These are phyloP conservation scores for Aviceda subcristata DNA, from an alignment of 2,113 vertebrate genomes.

Conservation along the genomic window DNA sequence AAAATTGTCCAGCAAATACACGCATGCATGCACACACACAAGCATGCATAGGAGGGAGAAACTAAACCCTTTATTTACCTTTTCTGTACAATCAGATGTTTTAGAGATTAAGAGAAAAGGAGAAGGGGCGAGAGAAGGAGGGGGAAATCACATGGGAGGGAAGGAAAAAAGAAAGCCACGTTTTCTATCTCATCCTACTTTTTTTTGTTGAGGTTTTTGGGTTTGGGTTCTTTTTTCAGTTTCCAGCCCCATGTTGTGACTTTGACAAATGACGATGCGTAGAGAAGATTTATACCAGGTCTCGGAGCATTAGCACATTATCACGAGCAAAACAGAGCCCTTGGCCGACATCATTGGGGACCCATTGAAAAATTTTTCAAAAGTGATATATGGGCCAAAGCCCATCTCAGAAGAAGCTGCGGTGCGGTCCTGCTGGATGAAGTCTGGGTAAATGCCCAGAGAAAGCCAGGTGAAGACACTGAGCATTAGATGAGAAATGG, in stretches of 20 bases:
- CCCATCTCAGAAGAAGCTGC: conserved; percentile 36
- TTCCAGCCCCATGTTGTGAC: conserved; percentile 62
- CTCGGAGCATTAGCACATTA: conserved; percentile 81
- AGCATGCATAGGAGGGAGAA: neutral
- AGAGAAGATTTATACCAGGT: conserved; percentile 70
- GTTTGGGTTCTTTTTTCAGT: neutral
- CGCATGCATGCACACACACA: neutral
- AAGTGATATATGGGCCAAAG: conserved; percentile 71
- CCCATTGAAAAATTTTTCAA: conserved; percentile 62
- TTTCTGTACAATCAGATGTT: conserved; percentile 71
- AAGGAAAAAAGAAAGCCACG: conserved; percentile 50
- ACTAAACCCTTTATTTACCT: neutral
- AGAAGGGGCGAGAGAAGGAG: neutral
- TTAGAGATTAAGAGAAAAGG: conserved; percentile 72
- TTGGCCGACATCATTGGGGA: conserved; percentile 60
- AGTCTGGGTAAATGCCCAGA: conserved; percentile 41
- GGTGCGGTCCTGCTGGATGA: conserved; percentile 9
- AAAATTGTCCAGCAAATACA: neutral
- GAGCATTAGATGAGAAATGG: conserved; percentile 57
- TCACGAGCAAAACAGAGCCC: conserved; percentile 76
- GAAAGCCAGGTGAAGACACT: conserved; percentile 72
- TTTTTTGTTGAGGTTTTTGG: neutral
- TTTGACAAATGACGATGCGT: conserved; percentile 79
- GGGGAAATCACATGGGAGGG: neutral
- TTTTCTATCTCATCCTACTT: conserved; percentile 50